Conservation (phyloP, 64 coral and sea anemone species). For the Actinia equina region DNA sequence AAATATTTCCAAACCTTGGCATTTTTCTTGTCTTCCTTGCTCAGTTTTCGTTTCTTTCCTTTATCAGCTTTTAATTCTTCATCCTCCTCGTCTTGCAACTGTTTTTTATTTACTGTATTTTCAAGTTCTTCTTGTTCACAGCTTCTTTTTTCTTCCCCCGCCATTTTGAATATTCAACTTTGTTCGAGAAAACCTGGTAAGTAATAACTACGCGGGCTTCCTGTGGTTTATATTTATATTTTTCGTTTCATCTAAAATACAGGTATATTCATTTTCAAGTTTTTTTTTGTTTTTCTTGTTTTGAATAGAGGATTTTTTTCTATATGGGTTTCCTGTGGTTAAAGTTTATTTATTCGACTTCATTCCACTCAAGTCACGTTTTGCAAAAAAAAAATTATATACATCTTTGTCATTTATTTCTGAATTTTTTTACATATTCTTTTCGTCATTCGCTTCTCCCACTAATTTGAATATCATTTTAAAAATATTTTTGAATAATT, state of each 20-base stretch:
- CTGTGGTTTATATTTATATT: not conserved
- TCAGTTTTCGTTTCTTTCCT: conserved; percentile 29
- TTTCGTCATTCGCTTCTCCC: no score
- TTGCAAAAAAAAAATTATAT: no score
- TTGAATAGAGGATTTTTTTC: no score
- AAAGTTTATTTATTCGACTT: no score
- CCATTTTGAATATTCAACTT: conserved; percentile 49
- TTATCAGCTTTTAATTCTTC: not conserved
- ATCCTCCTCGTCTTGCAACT: not conserved
- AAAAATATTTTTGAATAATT: no score
- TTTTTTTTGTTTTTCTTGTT: no score
- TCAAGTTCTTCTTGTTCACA: not conserved
- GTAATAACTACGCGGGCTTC: not conserved
- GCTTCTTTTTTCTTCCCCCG: not conserved
- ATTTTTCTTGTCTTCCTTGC: conserved; percentile 27
- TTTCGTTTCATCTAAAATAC: not conserved
- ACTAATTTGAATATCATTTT: no score
- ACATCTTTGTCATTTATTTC: no score
- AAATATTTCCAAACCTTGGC: conserved; percentile 18
- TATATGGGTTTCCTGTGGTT: no score
- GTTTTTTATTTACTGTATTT: not conserved
- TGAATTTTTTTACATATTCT: no score
- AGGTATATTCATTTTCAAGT: not conserved
- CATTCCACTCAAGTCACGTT: no score
- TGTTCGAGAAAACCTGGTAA: not conserved